Evolutionary conservation across 1,140 invertebrate species (phyloP), one percentile per base, ranked within the genome.

Genomic region (Drosophila ambigua): DNA sequence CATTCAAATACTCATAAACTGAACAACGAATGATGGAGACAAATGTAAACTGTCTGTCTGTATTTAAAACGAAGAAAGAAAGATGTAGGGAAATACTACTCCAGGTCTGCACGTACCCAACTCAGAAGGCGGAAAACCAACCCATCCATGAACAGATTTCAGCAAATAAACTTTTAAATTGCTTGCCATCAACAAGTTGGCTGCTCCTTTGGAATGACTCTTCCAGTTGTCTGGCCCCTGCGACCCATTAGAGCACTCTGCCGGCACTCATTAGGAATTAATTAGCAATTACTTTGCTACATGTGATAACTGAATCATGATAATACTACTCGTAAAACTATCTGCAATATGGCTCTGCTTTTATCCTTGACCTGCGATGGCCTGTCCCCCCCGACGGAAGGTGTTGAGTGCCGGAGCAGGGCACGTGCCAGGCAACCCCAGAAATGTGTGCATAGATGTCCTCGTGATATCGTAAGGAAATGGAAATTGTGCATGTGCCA

Each of bases 1-100:
- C 67, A 58, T 71, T 71, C 24, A 58, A 58, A 65, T 69, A 69
- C 68, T 69, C 66, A 69, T 57, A 58, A 24, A 57, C 51, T 69
- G 35, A 69, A 69, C 58, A 69, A 69, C 69, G 66, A 53, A 69
- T 58, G 65, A 39, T 39, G 4, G 35, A 39, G 35, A 39, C 35
- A 58, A 23, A 62, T 58, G 41, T 5, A 9, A 2, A 20, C 35
- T 13, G 35, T 39, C 11, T 39, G 35, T 5, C 35, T 39, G 35
- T 11, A 57, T 7, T 20, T 46, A 23, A 46, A 46, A 23, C 9
- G 23, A 9, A 23, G 9, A 46, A 46, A 16, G 9, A 46, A 45
- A 1, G 1, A 20, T 20, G 20, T 45, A 15, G 16, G 20, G 11
- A 11, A 8, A 5, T 55, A 5, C 20, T 55, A 5, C 20, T 11